Conservation (phyloP, 2,113 vertebrate species). For the Cinclus cinclus region DNA sequence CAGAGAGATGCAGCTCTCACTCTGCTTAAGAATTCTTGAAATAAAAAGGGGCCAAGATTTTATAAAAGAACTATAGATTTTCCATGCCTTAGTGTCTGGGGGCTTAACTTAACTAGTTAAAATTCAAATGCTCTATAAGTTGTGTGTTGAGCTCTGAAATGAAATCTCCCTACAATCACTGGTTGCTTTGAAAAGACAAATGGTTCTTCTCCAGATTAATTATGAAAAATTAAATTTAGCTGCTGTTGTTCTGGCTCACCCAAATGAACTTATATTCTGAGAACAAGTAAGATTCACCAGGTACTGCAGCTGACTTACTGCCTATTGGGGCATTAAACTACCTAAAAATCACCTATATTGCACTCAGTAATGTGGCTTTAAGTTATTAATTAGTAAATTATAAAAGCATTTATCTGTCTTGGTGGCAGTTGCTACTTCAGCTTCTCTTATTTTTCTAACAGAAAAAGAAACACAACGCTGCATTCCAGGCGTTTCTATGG, state of each 20-base stretch:
- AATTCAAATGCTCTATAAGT: neutral
- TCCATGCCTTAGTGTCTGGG: neutral
- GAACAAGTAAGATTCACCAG: neutral
- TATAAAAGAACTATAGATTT: neutral
- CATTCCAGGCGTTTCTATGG: conserved; percentile 91
- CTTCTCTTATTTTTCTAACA: conserved; percentile 84
- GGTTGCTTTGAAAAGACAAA: neutral
- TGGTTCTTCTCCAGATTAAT: neutral
- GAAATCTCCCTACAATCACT: neutral
- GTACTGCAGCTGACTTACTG: neutral
- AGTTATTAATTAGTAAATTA: conserved; percentile 69
- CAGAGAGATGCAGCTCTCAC: neutral
- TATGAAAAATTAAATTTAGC: conserved; percentile 55
- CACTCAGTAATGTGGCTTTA: conserved; percentile 26
- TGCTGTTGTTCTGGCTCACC: conserved; percentile 55
- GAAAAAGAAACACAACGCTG: conserved; percentile 88
- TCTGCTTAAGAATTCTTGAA: neutral
- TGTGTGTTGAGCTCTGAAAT: neutral
- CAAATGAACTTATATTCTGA: conserved; percentile 34
- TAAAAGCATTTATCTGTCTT: conserved; percentile 67
- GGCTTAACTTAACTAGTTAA: neutral
- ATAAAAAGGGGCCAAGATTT: neutral
- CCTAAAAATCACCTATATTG: conserved; percentile 49
- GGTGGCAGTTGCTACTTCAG: conserved; percentile 73
- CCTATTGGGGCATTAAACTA: conserved; percentile 10